These are phyloP conservation scores for Dicrostonyx torquatus DNA, from an alignment of 2,797 vertebrate genomes.

Conservation along the genomic window DNA sequence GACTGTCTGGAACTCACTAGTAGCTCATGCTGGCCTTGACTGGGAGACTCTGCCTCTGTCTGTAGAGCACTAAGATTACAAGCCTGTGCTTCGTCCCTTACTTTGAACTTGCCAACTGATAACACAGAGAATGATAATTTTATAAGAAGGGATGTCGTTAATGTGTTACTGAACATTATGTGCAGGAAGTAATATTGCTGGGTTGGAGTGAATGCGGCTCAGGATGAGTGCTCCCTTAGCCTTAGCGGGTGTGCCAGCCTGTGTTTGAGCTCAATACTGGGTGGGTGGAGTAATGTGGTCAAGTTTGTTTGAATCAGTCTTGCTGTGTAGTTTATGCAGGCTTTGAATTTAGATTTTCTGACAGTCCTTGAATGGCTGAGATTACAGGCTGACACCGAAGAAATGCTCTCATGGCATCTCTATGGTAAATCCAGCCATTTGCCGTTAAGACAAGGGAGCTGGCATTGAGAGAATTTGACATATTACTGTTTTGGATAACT, in stretches of 20 bases:
- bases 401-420: constrained; percentile 4
- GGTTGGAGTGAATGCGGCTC: not conserved
- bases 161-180: not conserved
- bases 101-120: not conserved
- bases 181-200: not conserved
- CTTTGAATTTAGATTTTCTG: not conserved
- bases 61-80: not conserved
- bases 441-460: not conserved
- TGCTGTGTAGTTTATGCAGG: not conserved
- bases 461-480: not conserved
- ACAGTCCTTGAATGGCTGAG: not conserved
- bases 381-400: not conserved
- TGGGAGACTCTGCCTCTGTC: not conserved
- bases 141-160: not conserved
- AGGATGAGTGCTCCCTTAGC: not conserved
- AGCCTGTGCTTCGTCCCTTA: not conserved
- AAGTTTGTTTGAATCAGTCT: not conserved
- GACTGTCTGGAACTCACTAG: not conserved
- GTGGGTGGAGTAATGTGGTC: not conserved
- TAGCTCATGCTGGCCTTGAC: not conserved
- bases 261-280: not conserved
- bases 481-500: constrained; percentile 19
- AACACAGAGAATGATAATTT: not conserved
- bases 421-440: constrained; percentile 2
- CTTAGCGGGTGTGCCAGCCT: no score